phyloP scores from a whole-genome alignment of 2,888 invertebrate genomes.

The Standfussiana lucernea region DNA sequence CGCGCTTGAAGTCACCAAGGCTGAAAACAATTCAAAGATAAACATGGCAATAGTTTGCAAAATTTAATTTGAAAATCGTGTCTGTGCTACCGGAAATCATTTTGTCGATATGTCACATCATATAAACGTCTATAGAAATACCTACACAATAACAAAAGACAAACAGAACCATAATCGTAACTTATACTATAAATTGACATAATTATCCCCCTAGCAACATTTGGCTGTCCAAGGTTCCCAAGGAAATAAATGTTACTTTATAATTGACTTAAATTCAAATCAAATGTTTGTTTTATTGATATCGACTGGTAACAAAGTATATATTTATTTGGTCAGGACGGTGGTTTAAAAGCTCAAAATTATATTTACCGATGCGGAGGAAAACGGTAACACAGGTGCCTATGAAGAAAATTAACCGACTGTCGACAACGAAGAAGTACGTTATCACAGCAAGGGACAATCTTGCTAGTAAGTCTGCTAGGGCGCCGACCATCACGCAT shows the following conservation, averaged over 20 bases:
- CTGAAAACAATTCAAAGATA: conserved; percentile 74
- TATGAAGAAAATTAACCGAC: conserved; percentile 92
- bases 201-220: conserved; percentile 3
- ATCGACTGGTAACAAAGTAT: neutral
- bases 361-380: conserved; percentile 92
- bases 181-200: conserved; percentile 11
- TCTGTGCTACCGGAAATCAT: neutral
- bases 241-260: conserved; percentile 13
- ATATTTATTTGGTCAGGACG: neutral
- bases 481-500: conserved; percentile 93
- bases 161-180: conserved; percentile 34
- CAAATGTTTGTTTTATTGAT: conserved; percentile 7
- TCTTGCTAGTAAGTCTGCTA: conserved; percentile 92
- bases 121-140: neutral
- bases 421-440: conserved; percentile 91
- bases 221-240: conserved; percentile 17
- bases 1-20: conserved; percentile 82
- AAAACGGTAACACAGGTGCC: conserved; percentile 92
- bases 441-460: conserved; percentile 92
- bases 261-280: neutral
- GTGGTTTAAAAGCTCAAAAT: conserved; percentile 1
- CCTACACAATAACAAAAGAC: neutral
- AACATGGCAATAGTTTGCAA: neutral
- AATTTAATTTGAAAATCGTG: neutral
- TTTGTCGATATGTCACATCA: neutral